Conservation (phyloP, 1,140 invertebrate species). For the Drosophila tropicalis region DNA sequence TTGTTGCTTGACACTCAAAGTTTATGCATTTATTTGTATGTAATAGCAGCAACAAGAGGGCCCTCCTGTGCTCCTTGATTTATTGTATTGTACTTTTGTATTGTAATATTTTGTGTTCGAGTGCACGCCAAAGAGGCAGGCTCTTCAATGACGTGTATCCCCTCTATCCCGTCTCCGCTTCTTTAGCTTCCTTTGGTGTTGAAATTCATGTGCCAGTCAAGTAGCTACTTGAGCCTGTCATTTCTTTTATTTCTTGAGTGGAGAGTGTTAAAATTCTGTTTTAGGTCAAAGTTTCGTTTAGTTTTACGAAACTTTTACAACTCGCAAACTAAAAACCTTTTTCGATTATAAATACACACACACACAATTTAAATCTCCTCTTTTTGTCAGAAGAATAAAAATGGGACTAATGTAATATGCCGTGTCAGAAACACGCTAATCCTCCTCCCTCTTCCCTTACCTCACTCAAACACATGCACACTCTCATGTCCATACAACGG, state of each 20-base stretch:
- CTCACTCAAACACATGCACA: not conserved
- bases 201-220: conserved; percentile 59
- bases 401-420: not conserved
- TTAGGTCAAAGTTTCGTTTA: conserved; percentile 42
- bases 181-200: not conserved
- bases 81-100: conserved; percentile 68
- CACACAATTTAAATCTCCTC: not conserved
- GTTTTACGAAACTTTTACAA: conserved; percentile 34
- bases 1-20: conserved; percentile 65
- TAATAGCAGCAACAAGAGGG: conserved; percentile 31
- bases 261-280: not conserved
- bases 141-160: conserved; percentile 34
- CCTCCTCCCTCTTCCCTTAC: not conserved
- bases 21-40: conserved; percentile 77
- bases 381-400: not conserved
- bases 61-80: conserved; percentile 51
- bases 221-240: conserved; percentile 58
- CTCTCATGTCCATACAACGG: not conserved
- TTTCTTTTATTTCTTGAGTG: not conserved
- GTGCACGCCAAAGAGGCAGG: conserved; percentile 36
- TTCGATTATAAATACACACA: not conserved
- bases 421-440: not conserved
- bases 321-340: not conserved
- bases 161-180: not conserved
- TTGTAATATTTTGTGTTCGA: conserved; percentile 61